A percentile compares a stretch with the other conserved stretches of the same genome.
Evolutionary conservation across 2,797 vertebrate genomes (phyloP).

Genomic region (Acridotheres tristis): DNA sequence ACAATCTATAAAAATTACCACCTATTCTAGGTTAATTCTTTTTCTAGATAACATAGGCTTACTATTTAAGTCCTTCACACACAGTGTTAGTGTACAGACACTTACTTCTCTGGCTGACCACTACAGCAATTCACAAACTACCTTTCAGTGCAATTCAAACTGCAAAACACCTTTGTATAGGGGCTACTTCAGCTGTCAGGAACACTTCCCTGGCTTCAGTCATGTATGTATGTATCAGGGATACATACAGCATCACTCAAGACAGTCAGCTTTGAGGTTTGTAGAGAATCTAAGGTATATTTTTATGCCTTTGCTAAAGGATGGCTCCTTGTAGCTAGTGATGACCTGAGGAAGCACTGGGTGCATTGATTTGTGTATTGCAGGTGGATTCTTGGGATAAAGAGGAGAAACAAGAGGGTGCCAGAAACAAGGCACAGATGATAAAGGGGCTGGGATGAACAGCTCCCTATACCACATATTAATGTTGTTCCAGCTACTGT

Average conservation of each 20-base stretch:
- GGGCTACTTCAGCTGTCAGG: neutral
- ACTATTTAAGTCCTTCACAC: neutral
- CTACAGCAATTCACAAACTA: neutral
- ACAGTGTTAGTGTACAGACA: neutral
- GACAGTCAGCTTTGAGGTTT: neutral
- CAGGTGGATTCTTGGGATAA: neutral
- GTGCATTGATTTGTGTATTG: neutral
- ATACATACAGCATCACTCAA: accelerated
- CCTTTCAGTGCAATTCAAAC: neutral
- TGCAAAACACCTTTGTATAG: neutral
- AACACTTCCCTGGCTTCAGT: neutral
- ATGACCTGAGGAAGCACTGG: neutral
- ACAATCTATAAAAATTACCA: neutral
- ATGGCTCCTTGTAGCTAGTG: neutral
- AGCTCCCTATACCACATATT: accelerated
- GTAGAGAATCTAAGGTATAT: neutral
- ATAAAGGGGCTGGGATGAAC: neutral
- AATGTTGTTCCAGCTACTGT: neutral
- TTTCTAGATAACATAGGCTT: neutral
- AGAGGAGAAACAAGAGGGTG: neutral
- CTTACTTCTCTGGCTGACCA: neutral
- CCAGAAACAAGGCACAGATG: neutral
- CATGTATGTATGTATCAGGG: too few relatives aligned
- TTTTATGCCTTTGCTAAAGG: neutral
- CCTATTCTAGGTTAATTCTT: neutral